These are phyloP conservation scores for Zaprionus inermis DNA, from an alignment of 1,140 invertebrate genomes.

Conservation along the genomic window DNA sequence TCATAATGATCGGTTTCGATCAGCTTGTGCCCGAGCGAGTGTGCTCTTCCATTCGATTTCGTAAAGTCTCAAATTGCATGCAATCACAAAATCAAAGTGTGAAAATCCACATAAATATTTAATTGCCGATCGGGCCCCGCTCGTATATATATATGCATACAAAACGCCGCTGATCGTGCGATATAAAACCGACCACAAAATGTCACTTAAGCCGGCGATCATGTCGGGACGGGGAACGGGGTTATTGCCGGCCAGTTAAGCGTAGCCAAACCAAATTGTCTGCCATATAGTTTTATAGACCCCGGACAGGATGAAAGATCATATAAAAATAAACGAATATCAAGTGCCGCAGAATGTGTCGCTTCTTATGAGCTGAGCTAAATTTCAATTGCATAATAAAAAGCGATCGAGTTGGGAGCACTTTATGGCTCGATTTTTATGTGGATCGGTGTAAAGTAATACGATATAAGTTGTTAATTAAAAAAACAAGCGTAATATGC, in stretches of 20 bases:
- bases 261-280: conserved; percentile 27
- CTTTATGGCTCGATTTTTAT: conserved; percentile 3
- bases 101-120: conserved; percentile 70
- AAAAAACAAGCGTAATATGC: background rate
- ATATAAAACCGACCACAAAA: conserved; percentile 47
- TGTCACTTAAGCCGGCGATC: conserved; percentile 40
- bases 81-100: conserved; percentile 67
- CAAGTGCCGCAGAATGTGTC: background rate
- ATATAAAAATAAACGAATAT: conserved; percentile 6
- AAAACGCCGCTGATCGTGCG: conserved; percentile 22
- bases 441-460: background rate
- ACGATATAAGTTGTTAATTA: background rate
- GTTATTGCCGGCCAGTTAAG: conserved; percentile 26
- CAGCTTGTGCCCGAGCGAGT: background rate
- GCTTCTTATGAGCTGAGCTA: conserved; percentile 29
- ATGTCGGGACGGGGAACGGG: conserved; percentile 3
- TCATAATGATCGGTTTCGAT: conserved; percentile 20
- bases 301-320: conserved; percentile 1
- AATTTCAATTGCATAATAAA: conserved; percentile 32
- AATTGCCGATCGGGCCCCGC: conserved; percentile 55
- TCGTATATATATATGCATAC: conserved; percentile 69
- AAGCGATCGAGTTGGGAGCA: conserved; percentile 21
- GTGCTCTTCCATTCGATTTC: conserved; percentile 1
- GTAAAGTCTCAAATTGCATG: conserved; percentile 37
- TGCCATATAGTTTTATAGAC: conserved; percentile 52